Base-by-base conservation (phyloP, 2,888 invertebrate species). In the Bhutanitis thaidina region DNA sequence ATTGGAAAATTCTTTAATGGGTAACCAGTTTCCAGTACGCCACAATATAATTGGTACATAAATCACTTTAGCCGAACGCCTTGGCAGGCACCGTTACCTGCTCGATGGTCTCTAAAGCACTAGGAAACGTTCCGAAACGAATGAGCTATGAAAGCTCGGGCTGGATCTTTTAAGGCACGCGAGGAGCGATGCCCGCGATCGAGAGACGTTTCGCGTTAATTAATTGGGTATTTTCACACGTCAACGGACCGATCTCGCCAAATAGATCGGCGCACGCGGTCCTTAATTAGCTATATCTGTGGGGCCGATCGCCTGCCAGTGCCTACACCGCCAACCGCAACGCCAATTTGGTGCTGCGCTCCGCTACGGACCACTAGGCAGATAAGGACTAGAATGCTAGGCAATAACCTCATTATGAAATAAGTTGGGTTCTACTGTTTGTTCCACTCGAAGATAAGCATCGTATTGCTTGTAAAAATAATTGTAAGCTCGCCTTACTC, bases 161-260 rank as follows among this genome's bases (percentile, higher is more conserved):
- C 67, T 65, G 66, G 70, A 68, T 71, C 67, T 68, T 67, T 62
- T 62, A 59, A 54, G 71, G 75, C 86, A 83, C 83, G 85, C 86
- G 79, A 83, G 77, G 74, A 68, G 72, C 78, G 78, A 77, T 77
- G 80, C 65, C 71, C 65, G 67, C 65, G 74, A 76, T 77, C 69
- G 67, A 64, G 71, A 60, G 67, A 68, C 72, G 81, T 81, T 80
- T 74, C 80, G 80, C 83, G 83, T 81, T 89, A 89, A 89, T 89
- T 89, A 89, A 89, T 89, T 89, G 89, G 89, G 77, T 87, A 86
- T 89, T 89, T 89, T 89, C 89, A 89, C 89, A 89, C 89, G 89
- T 89, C 89, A 88, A 70, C 77, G 76, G 78, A 77, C 77, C 85
- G 85, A 89, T 89, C 89, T 83, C 72, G 77, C 85, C 86, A 83